Evolutionary conservation across 2,113 vertebrate genomes (phyloP).

Genomic region (Actenoides hombroni): DNA sequence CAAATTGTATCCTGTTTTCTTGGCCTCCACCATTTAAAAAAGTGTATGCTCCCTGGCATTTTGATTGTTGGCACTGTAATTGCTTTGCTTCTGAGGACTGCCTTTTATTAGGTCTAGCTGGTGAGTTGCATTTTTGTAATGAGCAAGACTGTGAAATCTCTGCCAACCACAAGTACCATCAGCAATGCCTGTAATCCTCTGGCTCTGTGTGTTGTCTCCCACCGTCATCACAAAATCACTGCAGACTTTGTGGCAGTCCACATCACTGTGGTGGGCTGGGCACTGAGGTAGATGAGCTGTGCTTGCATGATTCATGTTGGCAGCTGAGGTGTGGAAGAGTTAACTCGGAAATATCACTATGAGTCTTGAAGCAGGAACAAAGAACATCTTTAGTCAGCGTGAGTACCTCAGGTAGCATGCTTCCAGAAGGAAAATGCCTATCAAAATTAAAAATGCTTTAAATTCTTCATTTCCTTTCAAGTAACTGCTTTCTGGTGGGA

Average conservation of each 20-base stretch:
- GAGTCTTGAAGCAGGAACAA: background rate
- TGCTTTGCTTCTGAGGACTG: background rate
- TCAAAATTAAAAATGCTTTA: background rate
- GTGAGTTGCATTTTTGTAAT: background rate
- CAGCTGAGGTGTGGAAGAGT: background rate
- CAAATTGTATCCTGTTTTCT: constrained; percentile 1
- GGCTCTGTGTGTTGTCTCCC: background rate
- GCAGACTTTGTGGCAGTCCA: background rate
- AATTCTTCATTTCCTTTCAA: background rate
- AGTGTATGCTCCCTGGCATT: background rate
- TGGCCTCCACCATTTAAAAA: background rate
- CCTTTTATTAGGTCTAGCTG: background rate
- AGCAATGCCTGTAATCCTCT: background rate
- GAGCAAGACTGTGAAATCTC: background rate
- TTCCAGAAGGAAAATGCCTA: background rate
- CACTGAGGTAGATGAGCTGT: background rate
- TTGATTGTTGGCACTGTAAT: background rate
- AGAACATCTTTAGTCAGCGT: background rate
- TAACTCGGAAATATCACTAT: background rate
- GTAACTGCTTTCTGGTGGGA: background rate
- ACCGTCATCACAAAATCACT: background rate
- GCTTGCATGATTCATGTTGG: accelerated
- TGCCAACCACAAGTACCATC: background rate
- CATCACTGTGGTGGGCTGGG: accelerated
- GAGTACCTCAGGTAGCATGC: accelerated